These are phyloP conservation scores for Pandemis heparana DNA, from an alignment of 2,888 invertebrate genomes.

Conservation along the genomic window DNA sequence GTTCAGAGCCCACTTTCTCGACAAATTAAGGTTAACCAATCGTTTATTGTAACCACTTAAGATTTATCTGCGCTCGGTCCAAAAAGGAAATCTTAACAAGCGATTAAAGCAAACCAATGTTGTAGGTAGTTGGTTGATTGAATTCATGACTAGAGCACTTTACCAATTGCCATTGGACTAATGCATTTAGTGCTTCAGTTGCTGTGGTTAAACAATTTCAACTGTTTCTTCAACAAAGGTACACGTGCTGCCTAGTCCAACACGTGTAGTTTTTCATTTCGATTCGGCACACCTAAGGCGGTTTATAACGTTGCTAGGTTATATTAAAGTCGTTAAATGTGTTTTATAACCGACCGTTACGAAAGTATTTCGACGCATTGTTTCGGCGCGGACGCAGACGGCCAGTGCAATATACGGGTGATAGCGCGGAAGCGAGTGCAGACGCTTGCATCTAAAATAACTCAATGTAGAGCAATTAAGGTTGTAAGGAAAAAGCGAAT, in stretches of 20 bases:
- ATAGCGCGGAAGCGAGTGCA: conserved; percentile 51
- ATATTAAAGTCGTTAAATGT: conserved; percentile 50
- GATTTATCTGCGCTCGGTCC: conserved; percentile 27
- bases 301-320: conserved; percentile 43
- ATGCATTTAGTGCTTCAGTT: neutral
- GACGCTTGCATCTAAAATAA: conserved; percentile 46
- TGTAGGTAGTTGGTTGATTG: conserved; percentile 20
- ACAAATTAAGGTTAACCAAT: conserved; percentile 42
- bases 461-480: conserved; percentile 28
- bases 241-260: conserved; percentile 28
- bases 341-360: conserved; percentile 57
- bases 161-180: conserved; percentile 12
- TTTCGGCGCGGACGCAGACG: conserved; percentile 53
- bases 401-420: conserved; percentile 37
- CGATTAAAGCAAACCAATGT: conserved; percentile 28
- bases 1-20: conserved; percentile 32
- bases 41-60: conserved; percentile 40
- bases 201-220: conserved; percentile 18
- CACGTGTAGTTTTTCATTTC: conserved; percentile 40
- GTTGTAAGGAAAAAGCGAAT: conserved; percentile 6
- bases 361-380: conserved; percentile 52
- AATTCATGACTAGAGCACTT: conserved; percentile 15
- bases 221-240: neutral
- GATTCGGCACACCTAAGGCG: conserved; percentile 44
- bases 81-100: conserved; percentile 36